A percentile compares a stretch with the other conserved stretches of the same genome.
These are phyloP conservation scores for Lagocephalus sceleratus DNA, from an alignment of 2,797 vertebrate species.

Conservation along the genomic window DNA sequence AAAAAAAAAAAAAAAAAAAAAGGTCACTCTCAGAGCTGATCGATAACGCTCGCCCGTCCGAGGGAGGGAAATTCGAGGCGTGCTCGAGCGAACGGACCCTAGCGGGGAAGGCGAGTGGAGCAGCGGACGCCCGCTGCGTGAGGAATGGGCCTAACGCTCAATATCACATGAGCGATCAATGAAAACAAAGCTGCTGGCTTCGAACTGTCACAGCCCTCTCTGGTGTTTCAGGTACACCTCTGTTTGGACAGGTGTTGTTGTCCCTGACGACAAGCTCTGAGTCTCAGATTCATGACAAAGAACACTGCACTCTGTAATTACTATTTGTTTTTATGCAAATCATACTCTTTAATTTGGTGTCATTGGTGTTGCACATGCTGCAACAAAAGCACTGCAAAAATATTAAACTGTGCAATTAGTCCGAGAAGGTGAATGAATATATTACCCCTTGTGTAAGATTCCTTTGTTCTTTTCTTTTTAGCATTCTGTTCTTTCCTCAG, in stretches of 20 bases:
- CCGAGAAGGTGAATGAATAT: no score
- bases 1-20: no score
- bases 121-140: constrained; percentile 10
- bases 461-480: not conserved
- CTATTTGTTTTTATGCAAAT: no score
- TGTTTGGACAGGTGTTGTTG: not conserved
- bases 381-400: no score
- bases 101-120: not conserved
- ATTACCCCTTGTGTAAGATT: not conserved
- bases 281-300: no score
- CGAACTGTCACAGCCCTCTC: constrained; percentile 4
- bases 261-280: no score
- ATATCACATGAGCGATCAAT: constrained; percentile 21
- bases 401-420: no score
- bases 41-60: constrained; percentile 11
- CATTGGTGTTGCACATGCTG: no score
- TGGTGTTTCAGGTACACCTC: not conserved
- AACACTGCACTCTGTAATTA: no score
- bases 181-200: constrained; percentile 21
- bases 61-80: constrained; percentile 6
- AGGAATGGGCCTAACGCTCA: constrained; percentile 21
- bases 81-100: constrained; percentile 8
- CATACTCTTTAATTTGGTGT: no score
- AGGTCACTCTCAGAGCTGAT: constrained; percentile 6
- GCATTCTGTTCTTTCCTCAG: no score